Evolutionary conservation across 2,797 vertebrate genomes (phyloP).

Genomic region (Synaphobranchus kaupii): DNA sequence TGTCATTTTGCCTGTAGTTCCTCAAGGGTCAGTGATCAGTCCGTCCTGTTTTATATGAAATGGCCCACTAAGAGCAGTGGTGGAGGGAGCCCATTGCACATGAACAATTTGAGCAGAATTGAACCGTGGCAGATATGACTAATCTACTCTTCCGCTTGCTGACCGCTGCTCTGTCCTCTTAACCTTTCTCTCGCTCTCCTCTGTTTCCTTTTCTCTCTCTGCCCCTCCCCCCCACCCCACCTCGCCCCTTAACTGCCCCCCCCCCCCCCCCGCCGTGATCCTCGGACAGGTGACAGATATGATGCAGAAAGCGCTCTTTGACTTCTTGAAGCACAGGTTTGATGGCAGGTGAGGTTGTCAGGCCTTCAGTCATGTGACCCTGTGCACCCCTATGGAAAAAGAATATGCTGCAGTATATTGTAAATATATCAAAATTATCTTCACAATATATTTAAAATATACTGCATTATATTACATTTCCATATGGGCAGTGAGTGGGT

Average conservation of each 20-base stretch:
- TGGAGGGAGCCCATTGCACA: background rate
- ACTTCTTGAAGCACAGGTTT: constrained; percentile 99
- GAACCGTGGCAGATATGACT: background rate
- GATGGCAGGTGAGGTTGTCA: constrained; percentile 90
- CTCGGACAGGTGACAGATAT: constrained; percentile 94
- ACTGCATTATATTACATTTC: no score
- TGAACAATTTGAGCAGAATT: background rate
- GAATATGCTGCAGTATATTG: no score
- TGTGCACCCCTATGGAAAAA: no score
- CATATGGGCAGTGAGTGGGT: no score
- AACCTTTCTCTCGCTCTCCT: constrained; percentile 38
- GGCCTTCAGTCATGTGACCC: background rate
- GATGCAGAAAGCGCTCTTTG: constrained; percentile 99
- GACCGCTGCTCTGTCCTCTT: constrained; percentile 17
- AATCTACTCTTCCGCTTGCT: constrained; percentile 21
- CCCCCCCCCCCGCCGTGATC: constrained; percentile 28
- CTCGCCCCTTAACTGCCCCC: background rate
- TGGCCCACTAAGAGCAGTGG: background rate
- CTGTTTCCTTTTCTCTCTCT: constrained; percentile 54
- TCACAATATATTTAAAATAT: no score
- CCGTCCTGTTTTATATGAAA: background rate
- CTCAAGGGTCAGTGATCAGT: constrained; percentile 3
- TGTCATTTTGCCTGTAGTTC: background rate
- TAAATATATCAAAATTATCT: no score
- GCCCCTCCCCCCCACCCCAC: constrained; percentile 55